A percentile compares a stretch with the other conserved stretches of the same genome.
phyloP scores from a whole-genome alignment of 2,797 vertebrate species.

The Dromococcyx pavoninus region DNA sequence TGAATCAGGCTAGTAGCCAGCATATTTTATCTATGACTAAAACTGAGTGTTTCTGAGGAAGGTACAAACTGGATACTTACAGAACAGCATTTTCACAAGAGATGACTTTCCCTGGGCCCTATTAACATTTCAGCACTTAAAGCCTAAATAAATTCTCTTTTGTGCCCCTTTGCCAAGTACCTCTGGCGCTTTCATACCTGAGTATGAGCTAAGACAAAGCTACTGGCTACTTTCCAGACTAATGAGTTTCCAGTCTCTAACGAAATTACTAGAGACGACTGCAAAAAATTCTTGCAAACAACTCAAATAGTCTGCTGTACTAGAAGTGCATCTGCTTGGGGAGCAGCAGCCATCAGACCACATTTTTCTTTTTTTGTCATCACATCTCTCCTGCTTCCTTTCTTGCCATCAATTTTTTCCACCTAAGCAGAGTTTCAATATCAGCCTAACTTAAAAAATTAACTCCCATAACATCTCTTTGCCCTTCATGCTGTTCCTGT shows the following conservation, averaged over 20 bases:
- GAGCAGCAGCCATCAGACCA: background rate
- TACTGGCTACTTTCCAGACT: background rate
- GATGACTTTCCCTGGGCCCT: background rate
- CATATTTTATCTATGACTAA: background rate
- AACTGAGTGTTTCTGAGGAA: background rate
- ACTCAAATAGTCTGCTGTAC: background rate
- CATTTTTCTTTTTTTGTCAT: background rate
- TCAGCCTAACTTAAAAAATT: background rate
- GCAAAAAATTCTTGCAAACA: background rate
- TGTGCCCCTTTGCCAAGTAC: conserved; percentile 17
- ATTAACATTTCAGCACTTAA: conserved; percentile 2
- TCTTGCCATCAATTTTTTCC: background rate
- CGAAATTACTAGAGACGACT: background rate
- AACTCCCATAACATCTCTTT: background rate
- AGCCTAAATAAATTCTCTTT: background rate
- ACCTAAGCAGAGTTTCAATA: background rate
- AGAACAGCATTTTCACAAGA: background rate
- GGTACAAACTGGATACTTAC: background rate
- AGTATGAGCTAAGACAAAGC: background rate
- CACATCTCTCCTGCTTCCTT: background rate
- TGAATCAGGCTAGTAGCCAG: background rate
- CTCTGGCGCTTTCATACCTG: background rate
- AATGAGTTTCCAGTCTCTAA: background rate
- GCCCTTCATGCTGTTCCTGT: background rate
- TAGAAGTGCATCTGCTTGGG: background rate